A percentile compares a stretch with the other conserved stretches of the same genome.
Evolutionary conservation across 2,888 invertebrate species (phyloP).

Genomic region (Caenorhabditis sp.): DNA sequence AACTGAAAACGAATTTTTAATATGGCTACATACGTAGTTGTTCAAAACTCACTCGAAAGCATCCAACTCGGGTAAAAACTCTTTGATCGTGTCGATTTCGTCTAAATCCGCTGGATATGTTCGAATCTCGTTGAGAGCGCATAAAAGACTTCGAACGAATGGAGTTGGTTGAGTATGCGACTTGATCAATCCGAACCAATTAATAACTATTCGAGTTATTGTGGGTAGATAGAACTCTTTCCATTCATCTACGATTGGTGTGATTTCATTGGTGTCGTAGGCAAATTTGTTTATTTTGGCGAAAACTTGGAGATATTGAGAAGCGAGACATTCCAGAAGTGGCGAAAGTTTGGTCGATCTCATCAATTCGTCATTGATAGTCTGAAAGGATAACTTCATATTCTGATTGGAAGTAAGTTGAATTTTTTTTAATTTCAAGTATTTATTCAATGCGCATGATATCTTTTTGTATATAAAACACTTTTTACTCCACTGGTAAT

Average conservation of each 20-base stretch:
- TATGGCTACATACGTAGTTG: background rate
- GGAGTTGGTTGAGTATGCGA: slow-evolving; percentile 24
- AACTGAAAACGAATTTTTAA: slow-evolving; percentile 15
- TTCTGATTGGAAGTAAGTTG: too few relatives aligned
- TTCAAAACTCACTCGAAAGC: slow-evolving; percentile 7
- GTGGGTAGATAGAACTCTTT: slow-evolving; percentile 33
- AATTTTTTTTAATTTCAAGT: too few relatives aligned
- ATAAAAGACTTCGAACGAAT: slow-evolving; percentile 1
- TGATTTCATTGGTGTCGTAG: background rate
- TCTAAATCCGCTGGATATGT: slow-evolving; percentile 2
- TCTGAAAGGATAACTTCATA: slow-evolving; percentile 6
- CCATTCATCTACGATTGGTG: slow-evolving; percentile 27
- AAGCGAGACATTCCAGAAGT: slow-evolving; percentile 10
- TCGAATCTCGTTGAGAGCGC: background rate
- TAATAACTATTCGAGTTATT: slow-evolving; percentile 7
- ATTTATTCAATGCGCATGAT: too few relatives aligned
- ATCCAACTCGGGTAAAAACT: slow-evolving; percentile 14
- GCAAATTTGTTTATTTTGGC: slow-evolving; percentile 1
- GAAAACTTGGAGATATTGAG: slow-evolving; percentile 15
- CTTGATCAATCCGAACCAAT: slow-evolving; percentile 18
- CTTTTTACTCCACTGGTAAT: too few relatives aligned
- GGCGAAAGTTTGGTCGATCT: background rate
- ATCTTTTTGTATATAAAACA: too few relatives aligned
- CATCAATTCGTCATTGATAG: background rate
- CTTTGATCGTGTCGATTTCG: background rate